Evolutionary conservation across 2,797 vertebrate genomes (phyloP).

Genomic region (Australoheros facetus): DNA sequence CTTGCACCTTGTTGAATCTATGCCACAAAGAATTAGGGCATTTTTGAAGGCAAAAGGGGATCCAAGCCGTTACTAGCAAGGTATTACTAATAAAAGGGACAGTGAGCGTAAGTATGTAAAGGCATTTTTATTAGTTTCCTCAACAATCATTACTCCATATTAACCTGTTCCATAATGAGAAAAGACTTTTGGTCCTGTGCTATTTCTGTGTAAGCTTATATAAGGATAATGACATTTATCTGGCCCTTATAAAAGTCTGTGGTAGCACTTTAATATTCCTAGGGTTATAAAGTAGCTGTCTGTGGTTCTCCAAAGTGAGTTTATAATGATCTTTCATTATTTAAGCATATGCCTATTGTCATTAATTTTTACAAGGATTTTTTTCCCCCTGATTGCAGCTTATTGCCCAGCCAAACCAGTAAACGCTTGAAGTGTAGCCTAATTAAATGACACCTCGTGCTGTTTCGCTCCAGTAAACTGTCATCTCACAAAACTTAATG

Average conservation of each 20-base stretch:
- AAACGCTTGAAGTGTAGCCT: neutral
- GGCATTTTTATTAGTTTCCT: neutral
- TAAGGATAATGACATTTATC: constrained; percentile 3
- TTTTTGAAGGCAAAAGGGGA: neutral
- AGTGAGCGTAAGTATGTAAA: neutral
- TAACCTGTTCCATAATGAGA: neutral
- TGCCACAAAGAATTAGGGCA: neutral
- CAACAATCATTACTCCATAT: neutral
- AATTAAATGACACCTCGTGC: constrained; percentile 2
- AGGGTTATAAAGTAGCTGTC: constrained; percentile 13
- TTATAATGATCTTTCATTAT: constrained; percentile 20
- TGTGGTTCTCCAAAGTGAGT: neutral
- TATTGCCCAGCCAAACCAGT: neutral
- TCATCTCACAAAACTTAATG: neutral
- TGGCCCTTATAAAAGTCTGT: neutral
- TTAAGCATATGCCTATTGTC: neutral
- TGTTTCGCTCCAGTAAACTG: neutral
- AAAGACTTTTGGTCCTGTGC: neutral
- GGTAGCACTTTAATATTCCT: constrained; percentile 3
- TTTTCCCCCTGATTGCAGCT: neutral
- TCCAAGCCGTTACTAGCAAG: neutral
- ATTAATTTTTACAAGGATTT: constrained; percentile 11
- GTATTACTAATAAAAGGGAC: neutral
- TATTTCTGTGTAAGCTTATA: neutral
- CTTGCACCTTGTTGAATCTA: neutral